Percentiles rank a stretch among this genome's conserved stretches.
Conservation (phyloP, 2,888 invertebrate species). For the Idaea aversata region DNA sequence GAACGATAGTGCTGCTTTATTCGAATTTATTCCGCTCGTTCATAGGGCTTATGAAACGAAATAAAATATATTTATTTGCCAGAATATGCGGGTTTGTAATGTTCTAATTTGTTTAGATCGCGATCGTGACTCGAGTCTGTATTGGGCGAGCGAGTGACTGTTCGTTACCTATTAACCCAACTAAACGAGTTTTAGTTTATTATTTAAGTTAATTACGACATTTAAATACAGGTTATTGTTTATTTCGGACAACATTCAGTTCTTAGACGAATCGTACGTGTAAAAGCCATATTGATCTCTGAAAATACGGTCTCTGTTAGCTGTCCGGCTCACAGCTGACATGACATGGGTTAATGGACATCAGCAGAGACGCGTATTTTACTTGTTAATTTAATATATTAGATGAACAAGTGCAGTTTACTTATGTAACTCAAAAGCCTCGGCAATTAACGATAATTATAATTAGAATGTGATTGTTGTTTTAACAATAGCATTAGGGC, state of each 20-base stretch:
- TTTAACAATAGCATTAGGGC: slow-evolving; percentile 45
- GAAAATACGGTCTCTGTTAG: slow-evolving; percentile 48
- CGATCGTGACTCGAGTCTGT: slow-evolving; percentile 13
- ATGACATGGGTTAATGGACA: slow-evolving; percentile 22
- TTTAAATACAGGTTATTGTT: slow-evolving; percentile 51
- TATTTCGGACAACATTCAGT: slow-evolving; percentile 35
- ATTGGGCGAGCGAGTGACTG: slow-evolving; percentile 12
- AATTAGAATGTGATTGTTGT: slow-evolving; percentile 57
- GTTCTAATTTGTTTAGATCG: slow-evolving; percentile 12
- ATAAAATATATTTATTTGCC: too few relatives aligned
- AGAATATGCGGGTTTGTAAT: slow-evolving; percentile 26
- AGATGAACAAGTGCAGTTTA: slow-evolving; percentile 59
- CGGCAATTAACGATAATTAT: slow-evolving; percentile 57
- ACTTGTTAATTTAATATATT: slow-evolving; percentile 67
- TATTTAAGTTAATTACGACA: slow-evolving; percentile 61
- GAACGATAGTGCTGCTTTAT: slow-evolving; percentile 31
- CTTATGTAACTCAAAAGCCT: slow-evolving; percentile 57
- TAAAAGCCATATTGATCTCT: slow-evolving; percentile 76
- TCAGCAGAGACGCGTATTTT: slow-evolving; percentile 49
- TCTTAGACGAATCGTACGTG: slow-evolving; percentile 46
- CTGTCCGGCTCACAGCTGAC: slow-evolving; percentile 22
- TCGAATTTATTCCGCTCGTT: slow-evolving; percentile 35
- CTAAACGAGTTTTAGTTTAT: slow-evolving; percentile 5
- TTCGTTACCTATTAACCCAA: slow-evolving; percentile 9
- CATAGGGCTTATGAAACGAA: slow-evolving; percentile 13